Evolutionary conservation across 2,797 vertebrate species (phyloP).

Genomic region (Triplophysa bombifrons): DNA sequence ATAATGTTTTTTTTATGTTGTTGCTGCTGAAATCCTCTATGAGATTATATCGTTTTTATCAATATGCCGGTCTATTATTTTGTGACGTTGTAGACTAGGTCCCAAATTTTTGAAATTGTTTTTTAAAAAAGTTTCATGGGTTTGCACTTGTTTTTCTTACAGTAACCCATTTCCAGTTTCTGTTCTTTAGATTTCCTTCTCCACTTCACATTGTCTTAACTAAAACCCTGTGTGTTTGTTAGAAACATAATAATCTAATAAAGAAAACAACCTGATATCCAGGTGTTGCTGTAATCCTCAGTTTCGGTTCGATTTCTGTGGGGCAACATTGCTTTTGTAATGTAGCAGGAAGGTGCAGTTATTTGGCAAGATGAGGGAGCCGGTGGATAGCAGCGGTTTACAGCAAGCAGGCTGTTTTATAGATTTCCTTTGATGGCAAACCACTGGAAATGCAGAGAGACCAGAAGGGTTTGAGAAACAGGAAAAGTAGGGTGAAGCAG

Average conservation of each 20-base stretch:
- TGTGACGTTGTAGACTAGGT: too few species aligned
- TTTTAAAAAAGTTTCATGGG: not conserved
- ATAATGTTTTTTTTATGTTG: too few species aligned
- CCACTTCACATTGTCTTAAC: not conserved
- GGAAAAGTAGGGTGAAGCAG: not conserved
- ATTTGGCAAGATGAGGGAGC: constrained; percentile 26
- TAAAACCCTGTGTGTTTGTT: not conserved
- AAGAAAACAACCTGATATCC: constrained; percentile 23
- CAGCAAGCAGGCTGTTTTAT: constrained; percentile 42
- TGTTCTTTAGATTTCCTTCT: not conserved
- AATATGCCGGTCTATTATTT: too few species aligned
- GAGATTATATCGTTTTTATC: too few species aligned
- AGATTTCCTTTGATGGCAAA: constrained; percentile 41
- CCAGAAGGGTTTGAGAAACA: not conserved
- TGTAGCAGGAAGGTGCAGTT: constrained; percentile 29
- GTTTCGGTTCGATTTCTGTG: constrained; percentile 9
- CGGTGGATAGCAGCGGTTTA: constrained; percentile 27
- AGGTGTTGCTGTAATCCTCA: constrained; percentile 8
- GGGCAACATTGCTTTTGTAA: constrained; percentile 15
- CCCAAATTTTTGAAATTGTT: too few species aligned
- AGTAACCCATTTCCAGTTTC: not conserved
- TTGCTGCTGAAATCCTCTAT: too few species aligned
- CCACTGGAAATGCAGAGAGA: not conserved
- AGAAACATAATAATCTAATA: constrained; percentile 21
- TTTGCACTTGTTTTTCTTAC: not conserved